A percentile compares a stretch with the other conserved stretches of the same genome.
phyloP scores from a whole-genome alignment of 2,113 vertebrate genomes.

The Chiloscyllium plagiosum region DNA sequence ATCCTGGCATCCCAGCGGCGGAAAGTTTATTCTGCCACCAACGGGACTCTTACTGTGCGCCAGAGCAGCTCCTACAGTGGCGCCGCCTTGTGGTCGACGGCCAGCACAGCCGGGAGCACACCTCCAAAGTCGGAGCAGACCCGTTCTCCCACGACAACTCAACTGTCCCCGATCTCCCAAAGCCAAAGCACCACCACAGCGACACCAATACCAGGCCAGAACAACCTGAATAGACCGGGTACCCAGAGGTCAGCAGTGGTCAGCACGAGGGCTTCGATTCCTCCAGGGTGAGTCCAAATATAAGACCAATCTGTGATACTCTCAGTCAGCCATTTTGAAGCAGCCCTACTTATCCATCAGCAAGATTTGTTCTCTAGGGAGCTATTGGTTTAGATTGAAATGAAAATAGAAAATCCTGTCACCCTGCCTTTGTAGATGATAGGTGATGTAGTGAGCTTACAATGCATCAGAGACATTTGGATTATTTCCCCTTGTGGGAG shows the following conservation, averaged over 20 bases:
- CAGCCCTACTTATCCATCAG: not conserved
- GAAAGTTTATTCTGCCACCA: slow-evolving; percentile 57
- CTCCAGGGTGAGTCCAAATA: slow-evolving; percentile 72
- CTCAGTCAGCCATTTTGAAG: not conserved
- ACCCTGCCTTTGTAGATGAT: not conserved
- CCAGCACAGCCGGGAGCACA: slow-evolving; percentile 24
- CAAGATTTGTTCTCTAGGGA: not conserved
- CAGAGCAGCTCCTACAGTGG: slow-evolving; percentile 85
- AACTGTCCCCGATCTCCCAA: slow-evolving; percentile 52
- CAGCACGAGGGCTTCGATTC: slow-evolving; percentile 68
- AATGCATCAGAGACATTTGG: not conserved
- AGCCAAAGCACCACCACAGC: slow-evolving; percentile 48
- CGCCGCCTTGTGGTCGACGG: slow-evolving; percentile 66
- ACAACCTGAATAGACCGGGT: slow-evolving; percentile 87
- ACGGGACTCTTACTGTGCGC: slow-evolving; percentile 53
- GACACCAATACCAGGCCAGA: slow-evolving; percentile 71
- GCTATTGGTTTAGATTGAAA: not conserved
- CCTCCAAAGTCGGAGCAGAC: slow-evolving; percentile 61
- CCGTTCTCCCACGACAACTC: slow-evolving; percentile 49
- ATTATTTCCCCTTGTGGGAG: no score
- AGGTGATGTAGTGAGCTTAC: not conserved
- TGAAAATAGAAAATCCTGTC: not conserved
- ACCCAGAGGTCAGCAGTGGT: slow-evolving; percentile 68
- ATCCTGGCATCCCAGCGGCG: slow-evolving; percentile 88
- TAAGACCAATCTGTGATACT: not conserved